Conservation (phyloP, 2,797 vertebrate genomes). For the Xerus rutilus region DNA sequence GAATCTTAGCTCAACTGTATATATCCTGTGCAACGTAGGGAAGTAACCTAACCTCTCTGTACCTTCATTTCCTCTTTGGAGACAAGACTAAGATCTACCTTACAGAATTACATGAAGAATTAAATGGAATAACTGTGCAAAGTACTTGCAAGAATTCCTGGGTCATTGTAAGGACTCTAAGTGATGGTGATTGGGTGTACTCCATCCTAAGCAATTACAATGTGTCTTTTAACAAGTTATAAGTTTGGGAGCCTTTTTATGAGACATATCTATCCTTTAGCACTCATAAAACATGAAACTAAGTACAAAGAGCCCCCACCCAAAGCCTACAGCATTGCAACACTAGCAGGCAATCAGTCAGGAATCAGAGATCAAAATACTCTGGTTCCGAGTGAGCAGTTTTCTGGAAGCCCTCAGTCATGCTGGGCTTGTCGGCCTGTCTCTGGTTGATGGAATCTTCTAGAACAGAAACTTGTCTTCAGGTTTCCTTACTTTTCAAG, state of each 20-base stretch:
- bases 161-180: background rate
- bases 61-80: background rate
- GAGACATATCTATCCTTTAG: background rate
- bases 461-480: slow-evolving; percentile 50
- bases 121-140: background rate
- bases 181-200: background rate
- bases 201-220: background rate
- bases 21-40: background rate
- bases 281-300: background rate
- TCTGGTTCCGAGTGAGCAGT: background rate
- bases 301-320: background rate
- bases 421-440: slow-evolving; percentile 12
- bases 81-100: background rate
- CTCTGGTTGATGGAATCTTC: slow-evolving; percentile 61
- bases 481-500: slow-evolving; percentile 16
- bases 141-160: background rate
- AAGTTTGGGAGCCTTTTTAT: background rate
- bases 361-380: slow-evolving; percentile 46
- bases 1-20: background rate
- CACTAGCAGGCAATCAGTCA: background rate
- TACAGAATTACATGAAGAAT: background rate
- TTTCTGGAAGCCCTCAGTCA: background rate
- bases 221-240: background rate
- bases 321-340: background rate
- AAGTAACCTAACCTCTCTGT: background rate